These are phyloP conservation scores for Hydrozoanthus tunicans DNA, from an alignment of 64 coral and sea anemone genomes.

Conservation along the genomic window DNA sequence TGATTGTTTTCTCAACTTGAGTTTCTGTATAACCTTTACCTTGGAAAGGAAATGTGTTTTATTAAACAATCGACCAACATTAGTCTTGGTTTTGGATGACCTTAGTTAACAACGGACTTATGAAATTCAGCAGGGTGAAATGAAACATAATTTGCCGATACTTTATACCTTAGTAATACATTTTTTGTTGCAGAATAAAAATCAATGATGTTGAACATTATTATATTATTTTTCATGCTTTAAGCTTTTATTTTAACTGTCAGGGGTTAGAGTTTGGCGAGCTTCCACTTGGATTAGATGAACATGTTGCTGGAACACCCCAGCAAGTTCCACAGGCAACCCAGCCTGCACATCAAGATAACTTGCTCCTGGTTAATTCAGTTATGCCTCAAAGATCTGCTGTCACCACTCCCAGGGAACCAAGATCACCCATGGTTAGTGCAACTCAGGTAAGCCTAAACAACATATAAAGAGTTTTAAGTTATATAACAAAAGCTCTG, in stretches of 20 bases:
- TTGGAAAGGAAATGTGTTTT: background rate
- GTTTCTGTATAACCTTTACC: too few relatives aligned
- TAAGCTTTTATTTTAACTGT: background rate
- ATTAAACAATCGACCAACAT: background rate
- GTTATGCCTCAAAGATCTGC: background rate
- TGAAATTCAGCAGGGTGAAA: too few relatives aligned
- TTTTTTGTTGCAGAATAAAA: too few relatives aligned
- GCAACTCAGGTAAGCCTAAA: too few relatives aligned
- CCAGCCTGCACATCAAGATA: conserved; percentile 25
- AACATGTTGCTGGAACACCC: conserved; percentile 37
- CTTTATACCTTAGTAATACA: too few relatives aligned
- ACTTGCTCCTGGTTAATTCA: conserved; percentile 27
- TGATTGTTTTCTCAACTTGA: too few relatives aligned
- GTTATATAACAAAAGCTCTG: too few relatives aligned
- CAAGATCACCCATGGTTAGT: conserved; percentile 56
- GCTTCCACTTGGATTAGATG: conserved; percentile 53
- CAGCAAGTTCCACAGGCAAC: conserved; percentile 54
- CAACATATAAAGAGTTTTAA: too few relatives aligned
- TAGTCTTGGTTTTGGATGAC: too few relatives aligned
- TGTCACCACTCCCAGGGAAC: conserved; percentile 44
- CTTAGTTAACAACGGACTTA: too few relatives aligned
- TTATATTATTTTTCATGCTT: background rate
- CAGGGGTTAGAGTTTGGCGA: conserved; percentile 73
- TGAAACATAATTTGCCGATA: too few relatives aligned
- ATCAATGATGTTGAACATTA: too few relatives aligned